phyloP scores from a whole-genome alignment of 2,113 vertebrate species.

The Cyanistes caeruleus region DNA sequence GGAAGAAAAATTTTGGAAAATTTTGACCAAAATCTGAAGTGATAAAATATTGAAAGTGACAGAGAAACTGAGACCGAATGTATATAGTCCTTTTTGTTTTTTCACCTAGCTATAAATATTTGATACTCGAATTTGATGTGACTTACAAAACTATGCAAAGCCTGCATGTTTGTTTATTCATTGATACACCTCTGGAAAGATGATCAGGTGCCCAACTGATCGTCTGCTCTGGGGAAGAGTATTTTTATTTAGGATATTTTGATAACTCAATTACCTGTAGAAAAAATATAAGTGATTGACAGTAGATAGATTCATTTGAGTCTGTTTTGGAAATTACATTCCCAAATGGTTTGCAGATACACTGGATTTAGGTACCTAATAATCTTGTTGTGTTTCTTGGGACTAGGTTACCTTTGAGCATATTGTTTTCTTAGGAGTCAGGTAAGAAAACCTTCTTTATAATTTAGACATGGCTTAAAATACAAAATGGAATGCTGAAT shows the following conservation, averaged over 20 bases:
- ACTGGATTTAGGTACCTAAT: background rate
- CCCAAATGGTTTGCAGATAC: background rate
- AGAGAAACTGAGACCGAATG: background rate
- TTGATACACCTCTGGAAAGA: background rate
- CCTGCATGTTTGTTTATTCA: background rate
- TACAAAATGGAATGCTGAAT: background rate
- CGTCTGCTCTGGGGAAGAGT: background rate
- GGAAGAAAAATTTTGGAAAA: background rate
- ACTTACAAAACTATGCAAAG: background rate
- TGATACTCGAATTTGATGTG: background rate
- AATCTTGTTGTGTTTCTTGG: background rate
- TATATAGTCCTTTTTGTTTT: background rate
- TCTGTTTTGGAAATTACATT: background rate
- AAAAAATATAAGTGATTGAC: background rate
- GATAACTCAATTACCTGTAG: background rate
- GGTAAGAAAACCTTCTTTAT: background rate
- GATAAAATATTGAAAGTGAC: background rate
- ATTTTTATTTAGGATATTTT: background rate
- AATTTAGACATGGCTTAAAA: background rate
- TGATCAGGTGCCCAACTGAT: background rate
- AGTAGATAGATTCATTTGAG: background rate
- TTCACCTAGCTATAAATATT: background rate
- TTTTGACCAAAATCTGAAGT: background rate
- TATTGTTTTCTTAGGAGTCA: background rate
- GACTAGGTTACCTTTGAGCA: background rate